Conservation (phyloP, 2,888 invertebrate genomes). For the Chloromyia formosa region DNA sequence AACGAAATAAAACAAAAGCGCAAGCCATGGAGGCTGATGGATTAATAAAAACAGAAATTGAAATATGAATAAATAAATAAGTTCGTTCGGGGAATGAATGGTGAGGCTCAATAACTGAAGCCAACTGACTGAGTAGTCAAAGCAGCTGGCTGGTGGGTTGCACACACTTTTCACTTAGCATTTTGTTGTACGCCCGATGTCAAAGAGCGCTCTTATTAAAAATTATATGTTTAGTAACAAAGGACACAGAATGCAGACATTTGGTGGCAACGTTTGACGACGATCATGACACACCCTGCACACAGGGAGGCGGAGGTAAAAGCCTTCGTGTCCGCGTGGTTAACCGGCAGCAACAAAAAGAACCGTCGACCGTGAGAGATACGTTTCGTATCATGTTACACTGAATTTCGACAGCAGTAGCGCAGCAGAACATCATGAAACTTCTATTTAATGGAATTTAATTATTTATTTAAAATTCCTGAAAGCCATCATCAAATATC, state of each 20-base stretch:
- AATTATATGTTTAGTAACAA: conserved; percentile 26
- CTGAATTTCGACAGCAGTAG: no score
- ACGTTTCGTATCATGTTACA: neutral
- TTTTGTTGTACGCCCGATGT: neutral
- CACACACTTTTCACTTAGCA: neutral
- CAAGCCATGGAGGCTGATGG: conserved; percentile 20
- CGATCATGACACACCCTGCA: neutral
- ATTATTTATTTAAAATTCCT: conserved; percentile 45
- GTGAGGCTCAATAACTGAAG: conserved; percentile 31
- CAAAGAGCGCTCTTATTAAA: conserved; percentile 31
- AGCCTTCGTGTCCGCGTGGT: no score
- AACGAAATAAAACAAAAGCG: neutral
- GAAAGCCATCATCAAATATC: conserved; percentile 42
- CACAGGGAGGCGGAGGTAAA: neutral
- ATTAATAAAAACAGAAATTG: conserved; percentile 47
- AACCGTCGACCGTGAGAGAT: neutral
- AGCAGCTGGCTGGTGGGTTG: neutral
- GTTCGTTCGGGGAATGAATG: neutral
- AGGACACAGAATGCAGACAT: neutral
- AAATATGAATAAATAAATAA: conserved; percentile 48
- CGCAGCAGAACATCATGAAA: conserved; percentile 37
- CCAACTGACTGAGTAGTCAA: neutral
- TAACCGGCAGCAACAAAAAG: no score
- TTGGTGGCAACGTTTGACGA: neutral
- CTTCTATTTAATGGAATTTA: conserved; percentile 46